Percentiles rank a stretch among this genome's conserved stretches.
Evolutionary conservation across 2,113 vertebrate genomes (phyloP).

Genomic region (Pollachius pollachius): DNA sequence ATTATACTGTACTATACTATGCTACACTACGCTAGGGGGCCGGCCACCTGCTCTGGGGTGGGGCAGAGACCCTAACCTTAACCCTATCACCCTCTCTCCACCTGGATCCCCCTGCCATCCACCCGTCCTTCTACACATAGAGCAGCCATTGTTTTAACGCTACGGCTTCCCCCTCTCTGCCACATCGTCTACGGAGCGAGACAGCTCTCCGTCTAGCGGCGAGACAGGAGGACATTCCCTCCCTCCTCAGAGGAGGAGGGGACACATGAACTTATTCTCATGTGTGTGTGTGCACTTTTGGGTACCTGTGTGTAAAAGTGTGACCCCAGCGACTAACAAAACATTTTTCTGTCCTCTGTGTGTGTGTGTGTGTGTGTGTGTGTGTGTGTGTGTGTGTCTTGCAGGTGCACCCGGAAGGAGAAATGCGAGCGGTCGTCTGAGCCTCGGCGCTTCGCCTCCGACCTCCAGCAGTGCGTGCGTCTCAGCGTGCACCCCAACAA

Average conservation of each 20-base stretch:
- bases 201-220: too few relatives aligned
- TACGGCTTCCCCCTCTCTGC: conserved; percentile 22
- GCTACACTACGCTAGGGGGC: too few relatives aligned
- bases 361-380: conserved; percentile 23
- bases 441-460: conserved; percentile 89
- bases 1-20: too few relatives aligned
- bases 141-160: conserved; percentile 66
- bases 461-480: conserved; percentile 95
- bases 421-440: conserved; percentile 90
- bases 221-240: too few relatives aligned
- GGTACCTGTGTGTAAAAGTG: background rate
- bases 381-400: conserved; percentile 31
- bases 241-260: too few relatives aligned
- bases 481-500: conserved; percentile 96
- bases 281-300: conserved; percentile 18
- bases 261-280: too few relatives aligned
- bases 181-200: conserved; percentile 1
- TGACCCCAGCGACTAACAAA: too few relatives aligned
- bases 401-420: conserved; percentile 94
- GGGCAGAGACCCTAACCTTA: conserved; percentile 12
- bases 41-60: conserved; percentile 53
- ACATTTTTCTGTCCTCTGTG: background rate
- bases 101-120: conserved; percentile 63
- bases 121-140: conserved; percentile 70
- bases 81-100: conserved; percentile 40